A percentile compares a stretch with the other conserved stretches of the same genome.
Evolutionary conservation across 2,888 invertebrate genomes (phyloP).

Genomic region (Loripinus fragilis): DNA sequence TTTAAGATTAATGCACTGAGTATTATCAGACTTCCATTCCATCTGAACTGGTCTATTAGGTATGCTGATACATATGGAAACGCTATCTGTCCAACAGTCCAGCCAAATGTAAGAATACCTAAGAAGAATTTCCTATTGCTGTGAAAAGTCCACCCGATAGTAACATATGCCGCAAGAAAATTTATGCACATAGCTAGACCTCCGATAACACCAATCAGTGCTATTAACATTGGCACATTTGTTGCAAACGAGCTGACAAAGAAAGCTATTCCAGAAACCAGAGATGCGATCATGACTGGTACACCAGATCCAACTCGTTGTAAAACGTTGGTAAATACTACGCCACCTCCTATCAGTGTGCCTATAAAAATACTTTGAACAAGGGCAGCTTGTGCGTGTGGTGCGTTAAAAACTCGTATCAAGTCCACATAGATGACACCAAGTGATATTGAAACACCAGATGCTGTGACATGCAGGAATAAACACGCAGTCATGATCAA

Average conservation of each 20-base stretch:
- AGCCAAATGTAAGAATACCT: neutral
- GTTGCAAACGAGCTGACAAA: neutral
- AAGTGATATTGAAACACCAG: neutral
- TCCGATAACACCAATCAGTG: neutral
- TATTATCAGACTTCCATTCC: neutral
- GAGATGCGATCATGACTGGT: neutral
- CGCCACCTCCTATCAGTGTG: neutral
- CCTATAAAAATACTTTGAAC: conserved; percentile 1
- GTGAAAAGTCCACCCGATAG: neutral
- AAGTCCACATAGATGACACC: neutral
- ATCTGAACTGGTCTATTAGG: neutral
- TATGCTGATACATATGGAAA: neutral
- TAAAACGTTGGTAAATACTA: neutral
- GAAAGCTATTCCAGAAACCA: neutral
- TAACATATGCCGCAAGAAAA: neutral
- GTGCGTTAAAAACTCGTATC: neutral
- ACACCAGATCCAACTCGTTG: neutral
- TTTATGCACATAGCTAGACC: neutral
- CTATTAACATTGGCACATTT: neutral
- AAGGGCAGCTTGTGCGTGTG: neutral
- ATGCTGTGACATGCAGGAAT: neutral
- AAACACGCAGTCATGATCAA: neutral
- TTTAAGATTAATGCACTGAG: neutral
- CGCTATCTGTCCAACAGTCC: neutral
- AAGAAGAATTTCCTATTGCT: neutral